Percentiles rank a stretch among this genome's conserved stretches.
These are phyloP conservation scores for Anniella stebbinsi DNA, from an alignment of 2,797 vertebrate species.

Conservation along the genomic window DNA sequence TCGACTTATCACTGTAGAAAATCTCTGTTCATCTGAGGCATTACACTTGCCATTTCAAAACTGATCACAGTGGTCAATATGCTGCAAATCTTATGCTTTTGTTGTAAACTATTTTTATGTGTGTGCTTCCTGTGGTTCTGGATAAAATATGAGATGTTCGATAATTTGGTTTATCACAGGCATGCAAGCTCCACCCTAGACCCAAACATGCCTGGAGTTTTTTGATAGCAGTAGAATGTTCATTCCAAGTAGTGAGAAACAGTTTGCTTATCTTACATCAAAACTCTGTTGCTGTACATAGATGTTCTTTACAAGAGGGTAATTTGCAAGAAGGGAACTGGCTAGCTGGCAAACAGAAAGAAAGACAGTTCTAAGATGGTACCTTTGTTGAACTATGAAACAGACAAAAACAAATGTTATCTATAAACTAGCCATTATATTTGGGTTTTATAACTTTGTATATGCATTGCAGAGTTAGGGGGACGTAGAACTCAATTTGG, in stretches of 20 bases:
- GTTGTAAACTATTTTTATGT: not conserved
- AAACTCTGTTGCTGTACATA: not conserved
- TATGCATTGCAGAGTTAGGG: not conserved
- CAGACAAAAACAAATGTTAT: not conserved
- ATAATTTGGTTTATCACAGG: not conserved
- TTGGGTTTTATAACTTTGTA: not conserved
- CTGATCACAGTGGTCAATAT: not conserved
- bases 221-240: not conserved
- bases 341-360: not conserved
- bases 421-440: not conserved
- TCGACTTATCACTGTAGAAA: not conserved
- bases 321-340: not conserved
- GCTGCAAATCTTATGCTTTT: not conserved
- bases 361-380: not conserved
- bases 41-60: not conserved
- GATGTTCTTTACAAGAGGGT: not conserved
- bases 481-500: not conserved
- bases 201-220: not conserved
- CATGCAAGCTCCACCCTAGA: not conserved
- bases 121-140: not conserved
- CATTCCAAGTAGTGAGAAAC: not conserved
- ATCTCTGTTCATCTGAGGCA: not conserved
- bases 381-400: not conserved
- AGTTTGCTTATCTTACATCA: not conserved
- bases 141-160: not conserved